phyloP scores from a whole-genome alignment of 2,797 vertebrate genomes.

The Novumbra hubbsi region DNA sequence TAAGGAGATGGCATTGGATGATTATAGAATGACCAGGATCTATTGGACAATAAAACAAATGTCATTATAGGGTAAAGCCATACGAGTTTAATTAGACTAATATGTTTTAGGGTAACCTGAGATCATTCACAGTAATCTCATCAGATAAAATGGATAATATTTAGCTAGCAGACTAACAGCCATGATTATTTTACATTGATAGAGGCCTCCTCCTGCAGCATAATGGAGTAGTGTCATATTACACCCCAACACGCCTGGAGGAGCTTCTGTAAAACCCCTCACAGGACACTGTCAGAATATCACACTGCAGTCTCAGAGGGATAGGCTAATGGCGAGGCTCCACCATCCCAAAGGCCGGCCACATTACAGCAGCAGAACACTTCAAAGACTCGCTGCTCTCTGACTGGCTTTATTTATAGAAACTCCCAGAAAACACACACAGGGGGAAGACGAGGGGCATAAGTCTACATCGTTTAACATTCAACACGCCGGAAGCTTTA shows the following conservation, averaged over 20 bases:
- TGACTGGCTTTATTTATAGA: slow-evolving; percentile 57
- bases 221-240: slow-evolving; percentile 33
- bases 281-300: slow-evolving; percentile 46
- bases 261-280: background rate
- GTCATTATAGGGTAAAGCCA: background rate
- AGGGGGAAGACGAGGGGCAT: slow-evolving; percentile 11
- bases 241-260: slow-evolving; percentile 32
- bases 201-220: slow-evolving; percentile 19
- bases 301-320: slow-evolving; percentile 60
- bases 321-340: slow-evolving; percentile 63
- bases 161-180: background rate
- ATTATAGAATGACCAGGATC: background rate
- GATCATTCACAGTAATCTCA: background rate
- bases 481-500: background rate
- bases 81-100: background rate
- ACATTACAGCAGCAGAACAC: slow-evolving; percentile 59
- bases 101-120: background rate
- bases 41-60: background rate
- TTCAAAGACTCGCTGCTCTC: slow-evolving; percentile 65
- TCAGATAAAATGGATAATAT: background rate
- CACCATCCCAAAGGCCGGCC: slow-evolving; percentile 59
- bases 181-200: slow-evolving; percentile 2
- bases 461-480: slow-evolving; percentile 14
- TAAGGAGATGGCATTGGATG: background rate
- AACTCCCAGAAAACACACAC: slow-evolving; percentile 27